Conservation (phyloP, 2,797 vertebrate genomes). For the Amblyraja radiata region DNA sequence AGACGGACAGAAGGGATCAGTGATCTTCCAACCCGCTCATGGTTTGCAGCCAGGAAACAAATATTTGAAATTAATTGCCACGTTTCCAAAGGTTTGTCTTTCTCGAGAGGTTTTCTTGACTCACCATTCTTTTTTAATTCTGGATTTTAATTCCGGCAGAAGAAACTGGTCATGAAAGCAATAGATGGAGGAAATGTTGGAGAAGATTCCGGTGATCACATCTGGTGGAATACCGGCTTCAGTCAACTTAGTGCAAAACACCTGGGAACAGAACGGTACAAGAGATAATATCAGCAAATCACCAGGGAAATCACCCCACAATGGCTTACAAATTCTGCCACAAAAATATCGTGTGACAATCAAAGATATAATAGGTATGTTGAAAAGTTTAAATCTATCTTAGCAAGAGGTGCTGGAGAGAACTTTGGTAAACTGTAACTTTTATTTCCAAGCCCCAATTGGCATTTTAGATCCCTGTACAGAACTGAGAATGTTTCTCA, state of each 20-base stretch:
- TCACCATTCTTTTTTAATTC: slow-evolving; percentile 89
- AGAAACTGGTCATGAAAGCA: slow-evolving; percentile 91
- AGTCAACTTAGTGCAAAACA: slow-evolving; percentile 85
- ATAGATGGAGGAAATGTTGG: slow-evolving; percentile 96
- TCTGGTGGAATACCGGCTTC: slow-evolving; percentile 80
- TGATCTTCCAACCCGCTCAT: background rate
- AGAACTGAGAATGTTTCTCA: background rate
- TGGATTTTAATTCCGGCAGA: slow-evolving; percentile 81
- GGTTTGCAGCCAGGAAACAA: background rate
- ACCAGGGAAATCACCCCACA: background rate
- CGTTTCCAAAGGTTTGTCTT: background rate
- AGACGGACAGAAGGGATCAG: background rate
- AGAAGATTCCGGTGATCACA: slow-evolving; percentile 91
- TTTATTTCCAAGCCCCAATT: background rate
- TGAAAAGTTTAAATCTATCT: background rate
- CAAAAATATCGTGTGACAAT: background rate
- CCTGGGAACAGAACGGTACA: slow-evolving; percentile 52
- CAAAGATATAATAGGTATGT: background rate
- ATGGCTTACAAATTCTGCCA: background rate
- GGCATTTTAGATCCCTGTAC: background rate
- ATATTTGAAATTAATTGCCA: background rate
- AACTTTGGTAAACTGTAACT: background rate
- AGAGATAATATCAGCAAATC: background rate
- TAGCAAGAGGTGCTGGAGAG: background rate
- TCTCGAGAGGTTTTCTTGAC: slow-evolving; percentile 41